A percentile compares a stretch with the other conserved stretches of the same genome.
phyloP scores from a whole-genome alignment of 1,140 invertebrate species.

The Calliopsis andreniformis region DNA sequence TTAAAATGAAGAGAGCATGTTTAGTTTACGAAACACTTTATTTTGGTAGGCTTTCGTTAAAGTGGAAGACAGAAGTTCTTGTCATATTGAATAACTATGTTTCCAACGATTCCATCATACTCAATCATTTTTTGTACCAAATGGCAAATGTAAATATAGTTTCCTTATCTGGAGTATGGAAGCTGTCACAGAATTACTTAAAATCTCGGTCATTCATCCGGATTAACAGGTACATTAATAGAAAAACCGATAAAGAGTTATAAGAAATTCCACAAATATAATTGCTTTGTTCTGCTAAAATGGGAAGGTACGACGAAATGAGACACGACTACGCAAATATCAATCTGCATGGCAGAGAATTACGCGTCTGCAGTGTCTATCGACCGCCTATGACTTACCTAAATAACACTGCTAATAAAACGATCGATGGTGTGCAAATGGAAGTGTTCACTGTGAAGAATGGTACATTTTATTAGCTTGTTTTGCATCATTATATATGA shows the following conservation, averaged over 20 bases:
- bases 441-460: constrained; percentile 62
- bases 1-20: not conserved
- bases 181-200: constrained; percentile 69
- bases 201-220: constrained; percentile 63
- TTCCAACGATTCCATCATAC: constrained; percentile 56
- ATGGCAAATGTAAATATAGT: constrained; percentile 69
- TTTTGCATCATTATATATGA: too few species aligned
- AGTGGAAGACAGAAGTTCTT: constrained; percentile 68
- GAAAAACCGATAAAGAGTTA: not conserved
- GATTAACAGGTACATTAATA: constrained; percentile 59
- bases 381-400: constrained; percentile 71
- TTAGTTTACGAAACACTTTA: not conserved
- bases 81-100: constrained; percentile 63
- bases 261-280: not conserved
- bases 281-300: constrained; percentile 3
- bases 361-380: constrained; percentile 63
- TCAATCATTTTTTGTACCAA: constrained; percentile 66
- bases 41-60: constrained; percentile 58
- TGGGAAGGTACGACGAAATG: constrained; percentile 57
- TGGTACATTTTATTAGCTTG: constrained; percentile 48
- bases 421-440: constrained; percentile 59
- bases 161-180: constrained; percentile 67
- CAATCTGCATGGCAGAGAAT: constrained; percentile 65
- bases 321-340: constrained; percentile 10
- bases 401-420: constrained; percentile 60